Conservation (phyloP, 2,113 vertebrate species). For the Malurus alboscapulatus region DNA sequence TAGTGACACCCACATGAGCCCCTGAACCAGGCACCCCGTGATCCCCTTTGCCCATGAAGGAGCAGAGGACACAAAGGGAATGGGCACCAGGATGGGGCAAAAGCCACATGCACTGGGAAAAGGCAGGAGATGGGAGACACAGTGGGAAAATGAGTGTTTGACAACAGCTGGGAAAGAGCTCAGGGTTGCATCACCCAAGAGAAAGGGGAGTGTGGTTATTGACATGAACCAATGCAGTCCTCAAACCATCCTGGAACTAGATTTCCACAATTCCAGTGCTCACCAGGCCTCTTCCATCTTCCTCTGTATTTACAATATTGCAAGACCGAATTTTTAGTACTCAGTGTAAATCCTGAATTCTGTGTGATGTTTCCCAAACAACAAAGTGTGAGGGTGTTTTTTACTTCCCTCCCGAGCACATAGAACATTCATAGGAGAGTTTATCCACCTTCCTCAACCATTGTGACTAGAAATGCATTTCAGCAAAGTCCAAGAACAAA, state of each 20-base stretch:
- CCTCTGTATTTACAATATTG: neutral
- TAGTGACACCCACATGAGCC: neutral
- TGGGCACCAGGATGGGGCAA: neutral
- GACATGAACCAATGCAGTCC: rapidly evolving
- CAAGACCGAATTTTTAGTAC: neutral
- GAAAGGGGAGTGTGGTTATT: neutral
- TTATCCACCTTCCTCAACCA: neutral
- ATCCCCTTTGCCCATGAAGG: neutral
- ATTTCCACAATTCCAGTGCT: neutral
- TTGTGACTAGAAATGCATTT: neutral
- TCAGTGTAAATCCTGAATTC: neutral
- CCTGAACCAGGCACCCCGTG: neutral
- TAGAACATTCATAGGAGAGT: neutral
- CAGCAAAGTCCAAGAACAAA: neutral
- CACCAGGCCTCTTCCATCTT: neutral
- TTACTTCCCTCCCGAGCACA: neutral
- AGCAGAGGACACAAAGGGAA: neutral
- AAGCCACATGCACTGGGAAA: neutral
- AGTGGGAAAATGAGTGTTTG: neutral
- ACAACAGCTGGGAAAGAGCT: neutral
- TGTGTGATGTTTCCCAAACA: neutral
- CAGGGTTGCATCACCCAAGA: neutral
- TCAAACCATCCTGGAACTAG: neutral
- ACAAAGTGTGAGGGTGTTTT: neutral
- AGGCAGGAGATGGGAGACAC: neutral